Base-by-base conservation (phyloP, 1,140 invertebrate species). In the Gryon sp. region DNA sequence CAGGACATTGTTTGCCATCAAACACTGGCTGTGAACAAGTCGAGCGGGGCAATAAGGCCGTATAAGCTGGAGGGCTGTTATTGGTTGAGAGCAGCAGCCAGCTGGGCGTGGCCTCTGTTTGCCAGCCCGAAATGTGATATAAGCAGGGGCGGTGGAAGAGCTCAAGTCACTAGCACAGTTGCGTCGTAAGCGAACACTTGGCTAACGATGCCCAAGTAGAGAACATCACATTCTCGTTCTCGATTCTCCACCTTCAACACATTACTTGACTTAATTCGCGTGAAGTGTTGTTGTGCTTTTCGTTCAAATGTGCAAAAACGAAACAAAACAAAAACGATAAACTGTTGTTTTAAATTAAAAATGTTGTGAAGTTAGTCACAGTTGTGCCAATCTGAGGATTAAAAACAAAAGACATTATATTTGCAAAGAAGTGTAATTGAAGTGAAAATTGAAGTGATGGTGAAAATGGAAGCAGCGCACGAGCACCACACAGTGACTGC, bases 381-480 rank as follows among this genome's bases (percentile, higher is more conserved):
- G n/a, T n/a, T n/a, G n/a, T n/a, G n/a, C n/a, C n/a, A n/a, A n/a
- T n/a, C n/a, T n/a, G n/a, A n/a, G n/a, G n/a, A n/a, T n/a, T n/a
- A n/a, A n/a, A n/a, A n/a, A n/a, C n/a, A n/a, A n/a, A n/a, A n/a
- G n/a, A n/a, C n/a, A n/a, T n/a, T n/a, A n/a, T n/a, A n/a, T n/a
- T n/a, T n/a, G n/a, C n/a, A n/a, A n/a, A n/a, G n/a, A 7, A 24
- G 11, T 43, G 40, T 43, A 12, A n/a, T 43, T 43, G 9, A 11
- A 3, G 8, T 22, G 40, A 11, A n/a, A 43, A 18, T 41, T 41
- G 18, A 18, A 34, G 88, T 70, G 57, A 91, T 91, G 90, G 89
- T 91, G 80, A 91, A 91, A 70, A 90, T 89, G 86, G 90, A 91
- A 55, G 78, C 70, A 19, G 82, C 85, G 6, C 62, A 66, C 46